Percentiles rank a stretch among this genome's conserved stretches.
Evolutionary conservation across 1,140 invertebrate species (phyloP).

Genomic region (Pentalonia nigronervosa): DNA sequence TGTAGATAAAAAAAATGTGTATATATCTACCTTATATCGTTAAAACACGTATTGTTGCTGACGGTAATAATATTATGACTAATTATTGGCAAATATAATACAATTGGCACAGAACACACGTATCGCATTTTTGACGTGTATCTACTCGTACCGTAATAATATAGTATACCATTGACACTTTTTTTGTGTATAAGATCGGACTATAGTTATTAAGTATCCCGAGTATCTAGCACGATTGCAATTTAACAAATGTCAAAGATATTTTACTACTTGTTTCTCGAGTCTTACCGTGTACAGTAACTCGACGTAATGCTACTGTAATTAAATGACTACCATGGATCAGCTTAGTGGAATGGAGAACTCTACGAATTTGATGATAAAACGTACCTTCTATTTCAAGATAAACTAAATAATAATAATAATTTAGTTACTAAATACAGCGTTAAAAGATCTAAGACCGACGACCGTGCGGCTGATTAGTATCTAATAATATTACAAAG

Average conservation of each 20-base stretch:
- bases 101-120: no score
- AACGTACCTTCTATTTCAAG: background rate
- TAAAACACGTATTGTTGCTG: background rate
- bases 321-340: background rate
- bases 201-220: no score
- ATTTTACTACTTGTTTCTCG: no score
- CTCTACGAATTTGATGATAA: background rate
- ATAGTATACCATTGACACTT: no score
- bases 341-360: background rate
- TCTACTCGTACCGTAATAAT: no score
- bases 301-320: background rate
- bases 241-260: no score
- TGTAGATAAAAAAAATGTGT: background rate
- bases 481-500: conserved; percentile 9
- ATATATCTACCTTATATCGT: background rate
- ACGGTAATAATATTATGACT: background rate
- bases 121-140: background rate
- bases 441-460: background rate
- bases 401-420: conserved; percentile 7
- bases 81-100: background rate
- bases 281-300: no score
- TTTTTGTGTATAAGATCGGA: no score
- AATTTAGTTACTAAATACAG: background rate
- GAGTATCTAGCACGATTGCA: no score
- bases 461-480: background rate